phyloP scores from a whole-genome alignment of 2,797 vertebrate genomes.

The Smutsia temminckii region DNA sequence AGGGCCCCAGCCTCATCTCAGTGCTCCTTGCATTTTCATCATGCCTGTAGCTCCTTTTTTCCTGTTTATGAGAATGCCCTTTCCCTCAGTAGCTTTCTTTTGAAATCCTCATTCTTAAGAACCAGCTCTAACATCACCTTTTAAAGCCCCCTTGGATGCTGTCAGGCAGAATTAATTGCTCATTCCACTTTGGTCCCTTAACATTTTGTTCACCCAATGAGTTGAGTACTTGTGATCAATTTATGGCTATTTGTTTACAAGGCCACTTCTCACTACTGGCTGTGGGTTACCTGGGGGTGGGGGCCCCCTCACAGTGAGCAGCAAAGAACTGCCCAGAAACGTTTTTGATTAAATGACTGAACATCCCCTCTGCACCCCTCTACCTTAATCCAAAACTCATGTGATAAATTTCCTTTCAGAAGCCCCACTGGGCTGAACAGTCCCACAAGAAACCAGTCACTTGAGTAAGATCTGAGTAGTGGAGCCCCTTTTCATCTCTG shows the following conservation, averaged over 20 bases:
- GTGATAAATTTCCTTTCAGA: background rate
- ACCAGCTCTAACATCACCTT: slow-evolving; percentile 7
- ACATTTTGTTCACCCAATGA: slow-evolving; percentile 9
- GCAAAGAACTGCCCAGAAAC: background rate
- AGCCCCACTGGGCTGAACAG: background rate
- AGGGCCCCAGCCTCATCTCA: background rate
- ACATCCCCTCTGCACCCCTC: background rate
- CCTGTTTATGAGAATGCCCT: background rate
- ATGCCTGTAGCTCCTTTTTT: background rate
- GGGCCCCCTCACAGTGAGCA: background rate
- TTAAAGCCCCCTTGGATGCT: slow-evolving; percentile 13
- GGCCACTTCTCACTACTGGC: background rate
- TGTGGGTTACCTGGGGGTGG: background rate
- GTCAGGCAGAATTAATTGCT: slow-evolving; percentile 1
- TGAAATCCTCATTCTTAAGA: slow-evolving; percentile 37
- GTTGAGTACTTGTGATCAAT: background rate
- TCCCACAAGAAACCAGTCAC: background rate
- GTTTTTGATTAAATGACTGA: background rate
- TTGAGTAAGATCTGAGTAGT: background rate
- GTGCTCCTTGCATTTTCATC: background rate
- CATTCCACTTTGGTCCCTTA: background rate
- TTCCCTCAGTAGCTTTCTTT: background rate
- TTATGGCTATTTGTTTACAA: background rate
- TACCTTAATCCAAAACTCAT: background rate
- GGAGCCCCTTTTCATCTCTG: background rate